Evolutionary conservation across 1,140 invertebrate species (phyloP).

Genomic region (Ditylenchus dipsaci): DNA sequence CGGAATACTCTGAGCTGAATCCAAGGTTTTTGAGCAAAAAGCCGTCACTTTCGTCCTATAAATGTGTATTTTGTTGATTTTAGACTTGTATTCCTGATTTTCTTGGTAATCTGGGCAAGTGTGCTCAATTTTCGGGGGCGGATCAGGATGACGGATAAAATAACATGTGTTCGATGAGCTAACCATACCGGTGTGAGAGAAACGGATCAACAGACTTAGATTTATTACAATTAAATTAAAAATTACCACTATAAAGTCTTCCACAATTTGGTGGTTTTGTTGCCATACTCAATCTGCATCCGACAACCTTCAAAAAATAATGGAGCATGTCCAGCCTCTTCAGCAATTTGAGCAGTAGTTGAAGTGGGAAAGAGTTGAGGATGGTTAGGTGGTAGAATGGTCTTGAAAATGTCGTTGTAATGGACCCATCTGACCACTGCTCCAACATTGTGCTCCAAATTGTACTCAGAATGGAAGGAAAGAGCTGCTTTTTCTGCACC

Average conservation of each 20-base stretch:
- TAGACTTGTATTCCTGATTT: neutral
- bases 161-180: too few species aligned
- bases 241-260: conserved; percentile 24
- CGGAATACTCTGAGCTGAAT: conserved; percentile 32
- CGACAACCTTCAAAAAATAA: conserved; percentile 16
- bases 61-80: too few species aligned
- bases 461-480: conserved; percentile 33
- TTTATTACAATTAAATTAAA: neutral
- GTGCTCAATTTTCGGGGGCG: too few species aligned
- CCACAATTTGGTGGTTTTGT: conserved; percentile 19
- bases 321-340: neutral
- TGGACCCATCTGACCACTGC: conserved; percentile 35
- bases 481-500: conserved; percentile 1
- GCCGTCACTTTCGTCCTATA: conserved; percentile 42
- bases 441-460: conserved; percentile 34
- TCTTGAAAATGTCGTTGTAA: conserved; percentile 11
- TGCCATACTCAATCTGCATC: conserved; percentile 28
- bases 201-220: too few species aligned
- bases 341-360: neutral
- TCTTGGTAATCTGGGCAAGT: too few species aligned
- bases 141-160: too few species aligned
- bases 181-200: too few species aligned
- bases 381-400: conserved; percentile 11
- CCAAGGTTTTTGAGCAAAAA: conserved; percentile 36
- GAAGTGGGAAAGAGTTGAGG: conserved; percentile 9